Evolutionary conservation across 64 coral and sea anemone genomes (phyloP), one percentile per base, ranked within the genome.

Genomic region (Pocillopora damicornis): DNA sequence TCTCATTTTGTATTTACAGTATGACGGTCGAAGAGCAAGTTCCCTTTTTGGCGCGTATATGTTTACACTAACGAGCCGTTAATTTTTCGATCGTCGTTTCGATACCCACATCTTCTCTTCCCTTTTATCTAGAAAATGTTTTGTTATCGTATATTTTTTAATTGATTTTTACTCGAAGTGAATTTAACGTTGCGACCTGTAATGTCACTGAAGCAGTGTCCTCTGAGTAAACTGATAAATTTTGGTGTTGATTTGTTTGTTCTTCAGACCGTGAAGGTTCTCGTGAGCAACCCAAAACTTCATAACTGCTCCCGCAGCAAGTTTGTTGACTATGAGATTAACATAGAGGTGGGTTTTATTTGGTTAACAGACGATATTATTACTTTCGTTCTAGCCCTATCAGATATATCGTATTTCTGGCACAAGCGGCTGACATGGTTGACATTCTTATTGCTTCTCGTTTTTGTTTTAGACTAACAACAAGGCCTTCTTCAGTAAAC

Each of bases 261-360:
- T 57, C 59, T 34, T 61, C n/a, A 96, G 94, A 77, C 77, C 9
- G 86, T 89, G 37, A 86, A 90, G 42, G 60, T 96, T 30, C 88
- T 90, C 37, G 91, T 96, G 2, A 90, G 68, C 25, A 92, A 93
- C 61, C 94, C 94, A n/a, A 73, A 88, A 64, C 79, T 96, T 68
- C 94, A 96, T 36, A 87, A 62, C 16, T 96, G 94, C 75, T 75
- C 59, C 22, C 75, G 79, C 2, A 79, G 77, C 59, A 98, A 90
- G 86, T 98, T 90, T 66, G 93, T 94, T 20, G 96, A 98, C 77
- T 98, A 95, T 89, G 96, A 98, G 80, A 88, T 98, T 57, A 76
- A 89, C 65, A 86, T 98, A 18, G 93, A 98, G 90, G 96, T 98
- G 68, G 77, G 90, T 13, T 13, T 78, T 51, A 14, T 18, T 23